Base-by-base conservation (phyloP, 2,113 vertebrate species). In the Ancistrus triradiatus region DNA sequence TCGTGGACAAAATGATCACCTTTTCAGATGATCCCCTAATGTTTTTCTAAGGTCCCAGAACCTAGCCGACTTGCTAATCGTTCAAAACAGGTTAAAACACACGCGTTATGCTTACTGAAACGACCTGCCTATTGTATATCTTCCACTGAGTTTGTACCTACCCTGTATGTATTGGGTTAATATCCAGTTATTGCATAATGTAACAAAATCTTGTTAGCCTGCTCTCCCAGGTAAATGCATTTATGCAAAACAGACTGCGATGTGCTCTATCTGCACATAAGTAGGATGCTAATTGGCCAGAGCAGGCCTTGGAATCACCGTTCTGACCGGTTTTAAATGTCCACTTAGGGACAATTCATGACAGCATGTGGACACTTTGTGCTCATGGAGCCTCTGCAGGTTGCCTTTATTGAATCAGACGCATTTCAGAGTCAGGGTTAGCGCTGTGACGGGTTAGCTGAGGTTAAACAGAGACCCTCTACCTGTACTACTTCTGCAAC, bases 331-430 rank as follows among this genome's bases (percentile, higher is more conserved):
- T 40, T n/a, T 44, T 65, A 59, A 65, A 64, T 60, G 60, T 68
- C 49, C 57, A 57, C 33, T 69, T 53, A 55, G 50, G 47, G 55
- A 57, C 60, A 18, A 44, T 68, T 59, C 64, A 55, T 7, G 42
- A 37, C 59, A 19, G 46, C 47, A 19, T 52, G 51, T 58, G 68
- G 44, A 25, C 63, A 44, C 28, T 66, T 57, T 53, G 28, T 59
- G 58, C 53, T 47, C 48, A 48, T 44, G 18, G 52, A 67, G 63
- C 52, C 43, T 63, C 46, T 70, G 52, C 73, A 70, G 63, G 43
- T 62, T 56, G 19, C 4, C 53, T 53, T 74, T 66, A 74, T 70
- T 63, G 13, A 74, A 67, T 74, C 59, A 67, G 53, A 58, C 56
- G 72, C 52, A 42, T 66, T 61, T 63, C 64, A 62, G 44, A 70